Conservation (phyloP, 2,888 invertebrate species). For the Seira ritae region DNA sequence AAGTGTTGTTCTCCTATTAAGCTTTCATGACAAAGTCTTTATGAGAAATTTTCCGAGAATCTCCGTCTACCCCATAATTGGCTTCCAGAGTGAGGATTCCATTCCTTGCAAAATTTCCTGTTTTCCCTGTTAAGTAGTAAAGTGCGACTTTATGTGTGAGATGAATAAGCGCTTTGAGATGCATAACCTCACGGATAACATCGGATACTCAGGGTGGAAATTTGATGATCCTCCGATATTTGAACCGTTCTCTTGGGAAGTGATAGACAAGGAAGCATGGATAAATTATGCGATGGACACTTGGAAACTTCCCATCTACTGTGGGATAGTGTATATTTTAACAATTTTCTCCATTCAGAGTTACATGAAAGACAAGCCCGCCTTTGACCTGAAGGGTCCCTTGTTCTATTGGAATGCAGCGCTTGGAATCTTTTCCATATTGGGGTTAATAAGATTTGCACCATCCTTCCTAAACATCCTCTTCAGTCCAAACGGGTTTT, state of each 20-base stretch:
- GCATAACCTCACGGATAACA: slow-evolving; percentile 55
- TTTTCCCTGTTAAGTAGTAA: not conserved
- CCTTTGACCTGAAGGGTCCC: slow-evolving; percentile 63
- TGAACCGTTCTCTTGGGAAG: slow-evolving; percentile 59
- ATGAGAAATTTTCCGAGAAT: no score
- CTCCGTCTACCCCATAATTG: no score
- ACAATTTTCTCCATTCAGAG: slow-evolving; percentile 64
- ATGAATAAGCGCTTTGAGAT: slow-evolving; percentile 42
- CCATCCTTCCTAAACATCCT: slow-evolving; percentile 68
- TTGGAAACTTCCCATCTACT: slow-evolving; percentile 66
- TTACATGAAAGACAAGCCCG: slow-evolving; percentile 65
- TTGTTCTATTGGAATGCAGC: slow-evolving; percentile 64
- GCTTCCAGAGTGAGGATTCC: no score
- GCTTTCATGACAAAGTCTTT: no score
- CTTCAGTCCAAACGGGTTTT: slow-evolving; percentile 68
- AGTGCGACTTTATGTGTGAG: no score
- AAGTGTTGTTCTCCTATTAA: no score
- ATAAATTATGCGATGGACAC: slow-evolving; percentile 65
- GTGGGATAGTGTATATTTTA: slow-evolving; percentile 63
- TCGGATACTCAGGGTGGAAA: slow-evolving; percentile 60
- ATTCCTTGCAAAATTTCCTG: not conserved
- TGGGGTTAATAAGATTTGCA: slow-evolving; percentile 61
- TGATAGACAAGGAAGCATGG: slow-evolving; percentile 64
- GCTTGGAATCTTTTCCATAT: slow-evolving; percentile 64
- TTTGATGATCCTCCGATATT: slow-evolving; percentile 62